These are phyloP conservation scores for Pristiophorus japonicus DNA, from an alignment of 2,113 vertebrate genomes.

Conservation along the genomic window DNA sequence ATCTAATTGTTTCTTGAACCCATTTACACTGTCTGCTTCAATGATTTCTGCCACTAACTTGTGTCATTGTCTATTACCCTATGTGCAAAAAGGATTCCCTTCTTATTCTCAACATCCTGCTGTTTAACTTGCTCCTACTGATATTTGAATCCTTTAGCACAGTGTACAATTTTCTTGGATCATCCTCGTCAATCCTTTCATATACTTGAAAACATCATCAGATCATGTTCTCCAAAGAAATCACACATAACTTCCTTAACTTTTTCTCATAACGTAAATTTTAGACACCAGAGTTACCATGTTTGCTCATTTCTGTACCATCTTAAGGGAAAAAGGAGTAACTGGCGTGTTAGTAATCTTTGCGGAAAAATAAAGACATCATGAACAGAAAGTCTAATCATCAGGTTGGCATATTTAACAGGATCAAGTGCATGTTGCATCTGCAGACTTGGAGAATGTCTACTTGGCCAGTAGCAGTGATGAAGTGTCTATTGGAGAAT, in stretches of 20 bases:
- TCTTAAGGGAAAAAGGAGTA: neutral
- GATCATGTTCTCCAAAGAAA: neutral
- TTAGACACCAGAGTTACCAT: neutral
- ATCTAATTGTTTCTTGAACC: neutral
- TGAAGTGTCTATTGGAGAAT: slow-evolving; percentile 56
- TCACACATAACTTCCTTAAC: neutral
- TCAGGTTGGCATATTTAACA: slow-evolving; percentile 43
- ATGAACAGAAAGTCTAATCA: neutral
- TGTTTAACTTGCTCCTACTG: neutral
- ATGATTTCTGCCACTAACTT: neutral
- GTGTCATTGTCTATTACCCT: neutral
- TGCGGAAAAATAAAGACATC: neutral
- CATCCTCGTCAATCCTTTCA: neutral
- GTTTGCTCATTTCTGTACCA: neutral
- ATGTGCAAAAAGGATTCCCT: neutral
- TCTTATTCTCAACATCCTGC: neutral
- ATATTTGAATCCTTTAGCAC: neutral
- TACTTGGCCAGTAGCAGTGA: slow-evolving; percentile 52
- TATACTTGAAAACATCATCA: neutral
- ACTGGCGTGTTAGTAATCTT: too few relatives aligned
- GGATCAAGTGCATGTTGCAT: slow-evolving; percentile 58
- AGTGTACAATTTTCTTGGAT: neutral
- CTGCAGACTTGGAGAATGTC: slow-evolving; percentile 61
- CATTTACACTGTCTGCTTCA: neutral
- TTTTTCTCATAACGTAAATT: neutral